Conservation (phyloP, 1,140 invertebrate species). For the Tenebrio molitor region DNA sequence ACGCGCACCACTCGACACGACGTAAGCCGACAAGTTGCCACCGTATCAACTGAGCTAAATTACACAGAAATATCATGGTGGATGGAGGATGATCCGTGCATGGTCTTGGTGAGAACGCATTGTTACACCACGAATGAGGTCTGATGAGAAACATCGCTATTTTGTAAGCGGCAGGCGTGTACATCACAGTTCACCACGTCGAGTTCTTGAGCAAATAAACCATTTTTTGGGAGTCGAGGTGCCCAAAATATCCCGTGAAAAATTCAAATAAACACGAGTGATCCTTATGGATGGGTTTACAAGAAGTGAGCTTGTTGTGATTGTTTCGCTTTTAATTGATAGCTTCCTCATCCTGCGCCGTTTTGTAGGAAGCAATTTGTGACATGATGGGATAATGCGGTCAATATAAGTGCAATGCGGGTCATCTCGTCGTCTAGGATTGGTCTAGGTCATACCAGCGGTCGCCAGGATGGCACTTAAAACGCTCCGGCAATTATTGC, state of each 20-base stretch:
- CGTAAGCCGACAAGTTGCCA: too few species aligned
- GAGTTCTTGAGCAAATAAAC: too few species aligned
- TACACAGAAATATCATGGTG: slow-evolving; percentile 9
- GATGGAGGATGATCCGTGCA: slow-evolving; percentile 1
- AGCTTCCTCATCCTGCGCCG: not conserved
- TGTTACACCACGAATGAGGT: slow-evolving; percentile 3
- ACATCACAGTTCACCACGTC: too few species aligned
- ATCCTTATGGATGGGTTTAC: too few species aligned
- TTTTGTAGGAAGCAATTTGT: not conserved
- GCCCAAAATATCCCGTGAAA: not conserved
- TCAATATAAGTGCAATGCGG: not conserved
- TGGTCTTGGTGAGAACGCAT: slow-evolving; percentile 15
- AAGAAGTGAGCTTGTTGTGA: too few species aligned
- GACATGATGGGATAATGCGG: not conserved
- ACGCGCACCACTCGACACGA: too few species aligned
- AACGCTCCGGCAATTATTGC: not conserved
- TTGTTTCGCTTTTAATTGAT: not conserved
- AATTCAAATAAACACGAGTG: not conserved
- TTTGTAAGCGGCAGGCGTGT: too few species aligned
- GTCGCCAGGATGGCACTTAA: not conserved
- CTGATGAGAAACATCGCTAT: slow-evolving; percentile 5
- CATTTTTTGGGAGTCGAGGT: not conserved
- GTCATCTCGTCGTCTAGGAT: not conserved
- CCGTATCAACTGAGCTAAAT: slow-evolving; percentile 19
- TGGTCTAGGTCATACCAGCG: not conserved